phyloP scores from a whole-genome alignment of 2,797 vertebrate genomes.

The Calcarius lapponicus region DNA sequence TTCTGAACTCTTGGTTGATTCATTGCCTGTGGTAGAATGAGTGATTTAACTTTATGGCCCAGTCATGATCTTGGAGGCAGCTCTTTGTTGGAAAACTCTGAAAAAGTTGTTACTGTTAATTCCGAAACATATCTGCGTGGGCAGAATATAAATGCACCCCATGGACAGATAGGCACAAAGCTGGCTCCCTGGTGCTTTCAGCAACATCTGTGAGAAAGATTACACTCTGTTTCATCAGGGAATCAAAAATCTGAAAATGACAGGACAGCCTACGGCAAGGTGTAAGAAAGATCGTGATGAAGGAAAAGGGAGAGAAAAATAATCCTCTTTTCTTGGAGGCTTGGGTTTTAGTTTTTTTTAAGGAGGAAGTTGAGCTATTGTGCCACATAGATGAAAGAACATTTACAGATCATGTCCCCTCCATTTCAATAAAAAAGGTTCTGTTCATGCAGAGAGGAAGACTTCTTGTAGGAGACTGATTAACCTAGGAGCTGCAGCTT shows the following conservation, averaged over 20 bases:
- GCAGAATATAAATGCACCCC: background rate
- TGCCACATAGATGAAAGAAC: background rate
- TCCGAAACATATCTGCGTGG: background rate
- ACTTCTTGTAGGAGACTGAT: background rate
- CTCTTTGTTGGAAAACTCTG: background rate
- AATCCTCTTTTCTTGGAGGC: slow-evolving; percentile 11
- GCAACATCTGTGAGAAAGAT: background rate
- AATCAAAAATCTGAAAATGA: slow-evolving; percentile 16
- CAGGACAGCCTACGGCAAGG: background rate
- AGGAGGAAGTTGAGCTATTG: background rate
- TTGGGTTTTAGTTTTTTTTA: background rate
- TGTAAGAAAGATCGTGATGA: background rate
- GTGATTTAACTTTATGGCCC: background rate
- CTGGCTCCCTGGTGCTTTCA: background rate
- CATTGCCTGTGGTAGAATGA: background rate
- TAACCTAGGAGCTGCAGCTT: background rate
- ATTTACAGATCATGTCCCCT: background rate
- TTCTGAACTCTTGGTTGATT: background rate
- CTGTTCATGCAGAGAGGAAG: background rate
- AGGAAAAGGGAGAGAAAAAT: background rate
- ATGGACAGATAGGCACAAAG: background rate
- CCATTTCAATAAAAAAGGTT: background rate
- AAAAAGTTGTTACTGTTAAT: background rate
- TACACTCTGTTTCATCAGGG: background rate
- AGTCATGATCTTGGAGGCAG: background rate